Base-by-base conservation (phyloP, 2,888 invertebrate species). In the Agriopis leucophaearia region DNA sequence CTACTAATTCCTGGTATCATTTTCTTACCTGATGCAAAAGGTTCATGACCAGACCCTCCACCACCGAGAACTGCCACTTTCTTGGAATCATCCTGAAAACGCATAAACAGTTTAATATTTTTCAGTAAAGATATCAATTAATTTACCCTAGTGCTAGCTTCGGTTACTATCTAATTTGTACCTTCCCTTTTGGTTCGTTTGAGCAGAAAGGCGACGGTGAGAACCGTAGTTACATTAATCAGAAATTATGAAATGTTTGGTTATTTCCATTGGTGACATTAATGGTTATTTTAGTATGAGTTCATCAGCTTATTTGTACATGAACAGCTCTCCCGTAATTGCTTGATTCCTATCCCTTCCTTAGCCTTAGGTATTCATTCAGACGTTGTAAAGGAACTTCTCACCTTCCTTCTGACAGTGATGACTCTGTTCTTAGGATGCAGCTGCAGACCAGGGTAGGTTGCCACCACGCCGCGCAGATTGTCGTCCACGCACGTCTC, bases 41-140 rank as follows among this genome's bases (percentile, higher is more conserved):
- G 98, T 84, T 98, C 98, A 82, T 97, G 97, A 0, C 98, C 98
- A 1, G 97, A 96, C 1, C 97, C 97, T 1, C 98, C 98, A 1
- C 98, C 98, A 54, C 96, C 96, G 7, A 98, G 88, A 48, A 95
- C 77, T 27, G 95, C 95, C 51, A 95, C 96, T 82, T 89, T 88
- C 16, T 84, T 85, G 0, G 88, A 82, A 57, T 90, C 89, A 36
- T 71, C 75, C 94, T 94, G 81, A 16, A 84, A 83, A 36, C 16
- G 55, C 18, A 12, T 16, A 48, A 27, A 48, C 12, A 9, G 5
- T 27, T 12, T 10, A 10, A 12, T 27, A 18, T 18, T 18, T 16
- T 18, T 18, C 27, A 27, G 27, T 27, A 27, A 5, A 27, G 27
- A 5, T 27, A 27, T 2, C 1, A 27, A 27, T 0, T 2, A 27